Evolutionary conservation across 2,888 invertebrate species (phyloP), one percentile per base, ranked within the genome.

Genomic region (Leuctra nigra): DNA sequence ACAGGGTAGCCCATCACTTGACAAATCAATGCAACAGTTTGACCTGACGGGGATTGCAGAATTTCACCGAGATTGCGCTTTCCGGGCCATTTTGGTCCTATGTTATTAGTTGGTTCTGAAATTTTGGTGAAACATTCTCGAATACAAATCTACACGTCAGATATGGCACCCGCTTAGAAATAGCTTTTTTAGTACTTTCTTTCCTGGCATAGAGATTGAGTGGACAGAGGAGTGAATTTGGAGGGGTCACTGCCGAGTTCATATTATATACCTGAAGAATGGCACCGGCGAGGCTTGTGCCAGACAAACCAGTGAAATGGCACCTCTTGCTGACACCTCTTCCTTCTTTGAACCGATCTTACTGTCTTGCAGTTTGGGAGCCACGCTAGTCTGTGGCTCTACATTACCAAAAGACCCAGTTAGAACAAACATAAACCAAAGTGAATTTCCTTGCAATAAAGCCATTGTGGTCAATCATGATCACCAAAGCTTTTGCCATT

Each of bases 101-200:
- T 79, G 71, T 83, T 82, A 75, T 78, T 83, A 53, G 82, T 83
- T 53, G 83, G 83, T 75, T 84, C 83, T 84, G 80, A 20, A 48
- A 48, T 48, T 18, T 29, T 25, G n/a, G 13, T 4, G 14, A 48
- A 25, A 20, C 1, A 23, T 46, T n/a, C 24, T 20, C 22, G n/a
- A 46, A 46, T 46, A n/a, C n/a, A n/a, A n/a, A n/a, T n/a, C n/a
- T n/a, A n/a, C n/a, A n/a, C n/a, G n/a, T n/a, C n/a, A n/a, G n/a
- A n/a, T n/a, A n/a, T n/a, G n/a, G n/a, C n/a, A n/a, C n/a, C n/a
- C n/a, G n/a, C n/a, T n/a, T n/a, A n/a, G n/a, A n/a, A n/a, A n/a
- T n/a, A n/a, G n/a, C n/a, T n/a, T n/a, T n/a, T n/a, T n/a, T n/a
- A n/a, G n/a, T n/a, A n/a, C n/a, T n/a, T n/a, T n/a, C n/a, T n/a